phyloP scores from a whole-genome alignment of 2,888 invertebrate species.

The Harmothoe impar region DNA sequence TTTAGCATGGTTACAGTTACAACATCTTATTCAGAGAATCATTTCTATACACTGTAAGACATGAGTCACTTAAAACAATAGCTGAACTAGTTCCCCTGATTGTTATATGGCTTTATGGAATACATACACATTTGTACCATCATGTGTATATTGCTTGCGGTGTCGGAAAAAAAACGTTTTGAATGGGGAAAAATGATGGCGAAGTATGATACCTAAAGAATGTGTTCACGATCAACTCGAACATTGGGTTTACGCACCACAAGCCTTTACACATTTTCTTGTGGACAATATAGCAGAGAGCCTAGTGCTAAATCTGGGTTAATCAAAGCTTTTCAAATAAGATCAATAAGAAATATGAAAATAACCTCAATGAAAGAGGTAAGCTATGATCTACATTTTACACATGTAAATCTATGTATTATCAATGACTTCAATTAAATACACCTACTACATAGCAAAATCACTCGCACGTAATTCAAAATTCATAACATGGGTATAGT shows the following conservation, averaged over 20 bases:
- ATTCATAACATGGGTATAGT: neutral
- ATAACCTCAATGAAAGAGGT: constrained; percentile 7
- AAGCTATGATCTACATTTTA: neutral
- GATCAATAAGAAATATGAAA: neutral
- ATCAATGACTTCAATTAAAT: neutral
- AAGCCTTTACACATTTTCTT: neutral
- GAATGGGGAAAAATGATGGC: neutral
- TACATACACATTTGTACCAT: neutral
- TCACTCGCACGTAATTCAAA: neutral
- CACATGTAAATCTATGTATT: constrained; percentile 4
- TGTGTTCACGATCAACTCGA: neutral
- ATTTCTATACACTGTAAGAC: neutral
- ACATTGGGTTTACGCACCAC: neutral
- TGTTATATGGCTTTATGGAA: neutral
- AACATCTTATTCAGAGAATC: neutral
- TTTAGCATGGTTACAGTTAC: neutral
- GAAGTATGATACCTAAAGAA: too few relatives aligned
- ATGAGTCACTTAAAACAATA: neutral
- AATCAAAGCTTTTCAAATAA: neutral
- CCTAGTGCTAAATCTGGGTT: neutral
- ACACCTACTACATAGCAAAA: neutral
- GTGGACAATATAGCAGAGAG: neutral
- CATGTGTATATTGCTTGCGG: neutral
- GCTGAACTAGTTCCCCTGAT: neutral
- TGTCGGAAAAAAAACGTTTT: neutral